Evolutionary conservation across 1,140 invertebrate genomes (phyloP).

Genomic region (Hestina assimilis): DNA sequence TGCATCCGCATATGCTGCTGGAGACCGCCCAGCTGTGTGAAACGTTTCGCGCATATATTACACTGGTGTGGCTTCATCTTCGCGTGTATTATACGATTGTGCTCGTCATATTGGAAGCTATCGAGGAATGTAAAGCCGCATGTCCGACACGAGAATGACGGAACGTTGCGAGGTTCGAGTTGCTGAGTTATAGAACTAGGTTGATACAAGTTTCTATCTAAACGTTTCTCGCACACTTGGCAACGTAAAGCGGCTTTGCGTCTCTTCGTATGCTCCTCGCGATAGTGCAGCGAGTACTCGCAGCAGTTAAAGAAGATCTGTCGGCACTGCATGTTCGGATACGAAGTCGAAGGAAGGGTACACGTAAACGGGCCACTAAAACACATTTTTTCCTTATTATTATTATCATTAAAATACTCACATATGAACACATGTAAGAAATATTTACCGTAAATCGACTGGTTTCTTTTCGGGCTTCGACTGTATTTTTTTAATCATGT

Average conservation of each 20-base stretch:
- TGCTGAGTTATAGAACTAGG: constrained; percentile 18
- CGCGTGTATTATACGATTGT: constrained; percentile 74
- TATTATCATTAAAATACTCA: background rate
- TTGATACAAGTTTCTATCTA: constrained; percentile 51
- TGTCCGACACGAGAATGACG: constrained; percentile 53
- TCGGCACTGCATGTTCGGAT: constrained; percentile 54
- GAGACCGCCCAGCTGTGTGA: constrained; percentile 70
- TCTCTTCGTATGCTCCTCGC: constrained; percentile 69
- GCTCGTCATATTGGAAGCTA: constrained; percentile 63
- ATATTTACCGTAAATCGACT: constrained; percentile 56
- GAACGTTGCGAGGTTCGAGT: constrained; percentile 18
- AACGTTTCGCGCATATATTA: constrained; percentile 65
- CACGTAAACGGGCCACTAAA: constrained; percentile 70
- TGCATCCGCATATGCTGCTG: constrained; percentile 81
- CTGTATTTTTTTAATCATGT: constrained; percentile 38
- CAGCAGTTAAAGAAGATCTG: constrained; percentile 72
- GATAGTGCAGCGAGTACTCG: constrained; percentile 70
- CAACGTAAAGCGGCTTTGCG: constrained; percentile 65
- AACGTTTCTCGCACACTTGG: constrained; percentile 72
- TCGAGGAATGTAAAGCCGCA: constrained; percentile 73
- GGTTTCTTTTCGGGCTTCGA: constrained; percentile 47
- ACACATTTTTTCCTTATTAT: background rate
- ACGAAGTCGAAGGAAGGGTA: constrained; percentile 48
- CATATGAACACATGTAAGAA: background rate
- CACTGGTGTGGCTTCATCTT: constrained; percentile 74